Evolutionary conservation across 1,140 invertebrate genomes (phyloP).

Genomic region (Oreohelix idahoensis): DNA sequence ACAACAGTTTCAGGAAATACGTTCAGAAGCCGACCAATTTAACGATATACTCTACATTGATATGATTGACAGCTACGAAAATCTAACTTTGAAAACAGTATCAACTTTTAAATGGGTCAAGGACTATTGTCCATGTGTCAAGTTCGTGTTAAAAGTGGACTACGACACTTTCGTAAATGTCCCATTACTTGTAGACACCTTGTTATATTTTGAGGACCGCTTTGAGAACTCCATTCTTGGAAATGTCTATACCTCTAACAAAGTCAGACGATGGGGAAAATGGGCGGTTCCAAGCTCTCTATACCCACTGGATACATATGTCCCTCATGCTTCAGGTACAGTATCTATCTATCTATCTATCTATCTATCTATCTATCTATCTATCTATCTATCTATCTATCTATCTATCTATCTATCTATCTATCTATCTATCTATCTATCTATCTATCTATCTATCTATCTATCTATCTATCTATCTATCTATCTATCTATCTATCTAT

Average conservation of each 20-base stretch:
- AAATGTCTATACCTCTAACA: neutral
- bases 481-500: neutral
- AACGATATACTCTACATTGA: constrained; percentile 61
- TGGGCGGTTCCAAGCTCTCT: constrained; percentile 56
- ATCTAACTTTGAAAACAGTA: constrained; percentile 76
- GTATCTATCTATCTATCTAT: too few species aligned
- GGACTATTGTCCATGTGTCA: constrained; percentile 76
- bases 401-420: too few species aligned
- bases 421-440: too few species aligned
- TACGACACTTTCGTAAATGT: constrained; percentile 90
- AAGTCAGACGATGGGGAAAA: constrained; percentile 40
- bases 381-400: too few species aligned
- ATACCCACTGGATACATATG: constrained; percentile 62
- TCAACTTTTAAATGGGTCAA: constrained; percentile 87
- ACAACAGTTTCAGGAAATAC: constrained; percentile 10
- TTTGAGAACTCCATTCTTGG: constrained; percentile 13
- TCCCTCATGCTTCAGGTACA: constrained; percentile 51
- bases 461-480: constrained; percentile 3
- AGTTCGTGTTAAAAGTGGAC: constrained; percentile 88
- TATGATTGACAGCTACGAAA: constrained; percentile 61
- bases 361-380: too few species aligned
- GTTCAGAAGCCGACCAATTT: constrained; percentile 36
- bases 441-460: too few species aligned
- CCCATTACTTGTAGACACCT: constrained; percentile 68
- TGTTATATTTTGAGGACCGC: too few species aligned